A percentile compares a stretch with the other conserved stretches of the same genome.
Evolutionary conservation across 1,140 invertebrate species (phyloP).

Genomic region (Caenorhabditis latens): DNA sequence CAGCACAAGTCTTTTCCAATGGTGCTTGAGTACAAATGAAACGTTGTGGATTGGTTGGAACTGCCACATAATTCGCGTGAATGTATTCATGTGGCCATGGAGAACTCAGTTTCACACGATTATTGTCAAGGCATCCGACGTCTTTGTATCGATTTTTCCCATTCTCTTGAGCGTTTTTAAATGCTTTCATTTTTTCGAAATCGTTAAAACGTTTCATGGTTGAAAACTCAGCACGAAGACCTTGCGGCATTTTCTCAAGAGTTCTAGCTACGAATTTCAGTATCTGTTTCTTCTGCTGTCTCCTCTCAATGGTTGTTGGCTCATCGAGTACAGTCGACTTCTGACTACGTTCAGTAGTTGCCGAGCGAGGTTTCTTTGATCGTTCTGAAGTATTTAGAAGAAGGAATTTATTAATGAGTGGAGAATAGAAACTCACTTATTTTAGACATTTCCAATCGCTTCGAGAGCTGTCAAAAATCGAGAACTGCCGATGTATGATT

Average conservation of each 20-base stretch:
- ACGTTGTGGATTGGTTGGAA: neutral
- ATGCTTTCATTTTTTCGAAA: conserved; percentile 45
- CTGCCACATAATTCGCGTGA: conserved; percentile 53
- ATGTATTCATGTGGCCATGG: conserved; percentile 36
- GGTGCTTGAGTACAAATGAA: conserved; percentile 59
- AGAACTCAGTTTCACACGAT: conserved; percentile 10
- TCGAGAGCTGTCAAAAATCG: neutral
- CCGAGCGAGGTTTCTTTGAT: neutral
- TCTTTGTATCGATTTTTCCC: conserved; percentile 54
- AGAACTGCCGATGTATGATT: neutral
- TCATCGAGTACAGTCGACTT: conserved; percentile 40
- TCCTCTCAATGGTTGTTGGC: conserved; percentile 22
- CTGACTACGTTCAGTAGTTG: neutral
- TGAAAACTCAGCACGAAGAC: conserved; percentile 38
- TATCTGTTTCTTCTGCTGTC: conserved; percentile 48
- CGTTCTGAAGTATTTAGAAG: neutral
- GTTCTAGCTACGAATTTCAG: conserved; percentile 8
- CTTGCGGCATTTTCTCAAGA: conserved; percentile 33
- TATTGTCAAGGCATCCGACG: conserved; percentile 53
- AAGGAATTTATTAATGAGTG: neutral
- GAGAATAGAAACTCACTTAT: neutral
- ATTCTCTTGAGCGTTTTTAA: neutral
- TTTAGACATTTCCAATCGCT: neutral
- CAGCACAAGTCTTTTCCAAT: conserved; percentile 31
- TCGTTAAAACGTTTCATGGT: conserved; percentile 26